Conservation (phyloP, 2,797 vertebrate genomes). For the Microctenopoma lineatum region DNA sequence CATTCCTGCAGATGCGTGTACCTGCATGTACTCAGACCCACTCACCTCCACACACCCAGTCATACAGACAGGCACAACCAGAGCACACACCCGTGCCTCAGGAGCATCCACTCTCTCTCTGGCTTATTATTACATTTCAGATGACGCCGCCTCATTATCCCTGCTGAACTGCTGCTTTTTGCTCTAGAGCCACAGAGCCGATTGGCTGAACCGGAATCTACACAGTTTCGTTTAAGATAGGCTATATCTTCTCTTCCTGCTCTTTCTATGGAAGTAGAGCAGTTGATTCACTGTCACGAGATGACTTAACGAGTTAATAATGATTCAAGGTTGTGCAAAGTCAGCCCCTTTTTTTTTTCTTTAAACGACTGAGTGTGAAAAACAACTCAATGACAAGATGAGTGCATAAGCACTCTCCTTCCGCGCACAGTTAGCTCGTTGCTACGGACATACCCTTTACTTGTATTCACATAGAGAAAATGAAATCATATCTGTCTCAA, state of each 20-base stretch:
- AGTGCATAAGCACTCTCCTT: constrained; percentile 38
- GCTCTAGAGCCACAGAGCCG: constrained; percentile 2
- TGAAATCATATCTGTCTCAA: constrained; percentile 25
- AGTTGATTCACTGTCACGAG: constrained; percentile 25
- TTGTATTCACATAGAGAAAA: constrained; percentile 11
- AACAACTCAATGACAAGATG: constrained; percentile 32
- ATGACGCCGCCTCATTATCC: neutral
- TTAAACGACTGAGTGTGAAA: constrained; percentile 35
- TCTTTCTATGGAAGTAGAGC: constrained; percentile 37
- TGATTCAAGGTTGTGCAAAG: constrained; percentile 32
- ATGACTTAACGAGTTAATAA: constrained; percentile 59
- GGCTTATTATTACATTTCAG: constrained; percentile 26
- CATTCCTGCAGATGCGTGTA: constrained; percentile 5
- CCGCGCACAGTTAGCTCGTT: constrained; percentile 32
- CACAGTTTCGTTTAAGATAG: constrained; percentile 27
- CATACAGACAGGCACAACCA: constrained; percentile 8
- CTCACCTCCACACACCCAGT: constrained; percentile 29
- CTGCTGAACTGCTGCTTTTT: neutral
- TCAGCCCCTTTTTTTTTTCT: constrained; percentile 50
- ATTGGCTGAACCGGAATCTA: constrained; percentile 20
- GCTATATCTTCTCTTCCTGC: neutral
- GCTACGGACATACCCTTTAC: constrained; percentile 27
- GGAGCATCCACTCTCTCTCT: constrained; percentile 33
- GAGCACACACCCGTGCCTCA: constrained; percentile 49
- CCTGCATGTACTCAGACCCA: constrained; percentile 9